Percentiles rank a stretch among this genome's conserved stretches.
phyloP scores from a whole-genome alignment of 2,113 vertebrate genomes.

The Ornithorhynchus anatinus region DNA sequence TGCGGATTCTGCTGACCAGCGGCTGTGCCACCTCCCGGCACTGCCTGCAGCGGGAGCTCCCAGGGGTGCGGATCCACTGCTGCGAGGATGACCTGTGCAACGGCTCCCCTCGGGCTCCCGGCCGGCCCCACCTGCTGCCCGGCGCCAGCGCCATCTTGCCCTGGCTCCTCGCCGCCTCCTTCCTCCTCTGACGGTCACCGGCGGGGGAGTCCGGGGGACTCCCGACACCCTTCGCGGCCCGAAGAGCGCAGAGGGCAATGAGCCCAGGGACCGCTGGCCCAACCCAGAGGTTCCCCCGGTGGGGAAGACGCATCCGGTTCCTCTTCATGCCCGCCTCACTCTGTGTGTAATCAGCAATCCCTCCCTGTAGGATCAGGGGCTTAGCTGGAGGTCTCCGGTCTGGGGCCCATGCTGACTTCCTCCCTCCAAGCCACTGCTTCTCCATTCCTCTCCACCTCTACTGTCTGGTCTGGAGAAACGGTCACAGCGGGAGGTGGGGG shows the following conservation, averaged over 20 bases:
- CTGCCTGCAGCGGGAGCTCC: constrained; percentile 89
- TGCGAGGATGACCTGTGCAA: constrained; percentile 82
- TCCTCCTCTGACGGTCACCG: constrained; percentile 53
- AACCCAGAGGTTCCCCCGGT: too few relatives aligned
- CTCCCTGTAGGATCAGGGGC: too few relatives aligned
- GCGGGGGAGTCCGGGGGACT: not conserved
- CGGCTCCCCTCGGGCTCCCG: constrained; percentile 35
- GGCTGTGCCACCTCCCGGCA: constrained; percentile 90
- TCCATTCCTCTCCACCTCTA: too few relatives aligned
- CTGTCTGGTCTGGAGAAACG: too few relatives aligned
- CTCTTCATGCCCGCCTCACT: too few relatives aligned
- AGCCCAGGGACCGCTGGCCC: not conserved
- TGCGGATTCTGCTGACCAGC: constrained; percentile 85
- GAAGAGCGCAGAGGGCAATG: not conserved
- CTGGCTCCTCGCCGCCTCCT: not conserved
- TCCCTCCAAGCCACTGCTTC: too few relatives aligned
- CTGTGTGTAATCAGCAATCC: too few relatives aligned
- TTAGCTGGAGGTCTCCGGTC: too few relatives aligned
- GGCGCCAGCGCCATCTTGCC: constrained; percentile 7
- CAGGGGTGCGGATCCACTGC: constrained; percentile 88
- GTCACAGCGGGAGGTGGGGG: too few relatives aligned
- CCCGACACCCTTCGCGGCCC: not conserved
- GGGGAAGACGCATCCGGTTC: too few relatives aligned
- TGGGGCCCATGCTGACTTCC: too few relatives aligned
- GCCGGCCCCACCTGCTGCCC: rapidly evolving